phyloP scores from a whole-genome alignment of 2,888 invertebrate species.

The Plebejus melissa region DNA sequence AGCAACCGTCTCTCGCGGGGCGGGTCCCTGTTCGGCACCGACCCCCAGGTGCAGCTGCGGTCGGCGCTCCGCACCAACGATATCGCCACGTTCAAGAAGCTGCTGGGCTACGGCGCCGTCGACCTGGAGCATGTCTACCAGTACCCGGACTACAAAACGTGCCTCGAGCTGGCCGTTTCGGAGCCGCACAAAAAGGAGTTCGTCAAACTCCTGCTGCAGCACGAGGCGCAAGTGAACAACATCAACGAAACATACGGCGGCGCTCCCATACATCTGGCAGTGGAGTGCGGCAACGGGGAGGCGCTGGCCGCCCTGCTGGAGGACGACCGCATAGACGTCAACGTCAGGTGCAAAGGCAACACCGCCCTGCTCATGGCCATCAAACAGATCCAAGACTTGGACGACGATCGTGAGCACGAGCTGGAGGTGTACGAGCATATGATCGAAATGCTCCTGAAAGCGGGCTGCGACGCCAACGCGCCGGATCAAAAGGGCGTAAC shows the following conservation, averaged over 20 bases:
- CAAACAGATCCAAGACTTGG: conserved; percentile 70
- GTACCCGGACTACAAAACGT: conserved; percentile 79
- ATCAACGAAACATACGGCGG: conserved; percentile 76
- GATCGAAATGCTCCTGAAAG: conserved; percentile 74
- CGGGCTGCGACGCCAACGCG: conserved; percentile 76
- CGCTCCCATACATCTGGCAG: conserved; percentile 83
- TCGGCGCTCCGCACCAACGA: conserved; percentile 76
- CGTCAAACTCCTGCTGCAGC: conserved; percentile 76
- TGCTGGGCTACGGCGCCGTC: conserved; percentile 66
- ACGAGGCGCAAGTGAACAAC: conserved; percentile 81
- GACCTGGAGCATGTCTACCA: conserved; percentile 77
- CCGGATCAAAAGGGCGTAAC: conserved; percentile 76
- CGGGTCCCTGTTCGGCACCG: conserved; percentile 65
- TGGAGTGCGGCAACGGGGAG: conserved; percentile 72
- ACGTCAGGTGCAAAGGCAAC: conserved; percentile 72
- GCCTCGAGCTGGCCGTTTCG: conserved; percentile 78
- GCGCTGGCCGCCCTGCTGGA: conserved; percentile 69
- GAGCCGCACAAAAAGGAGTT: conserved; percentile 74
- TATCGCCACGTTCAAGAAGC: conserved; percentile 68
- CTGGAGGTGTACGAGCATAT: conserved; percentile 69
- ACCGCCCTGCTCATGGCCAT: conserved; percentile 75
- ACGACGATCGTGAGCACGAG: conserved; percentile 65
- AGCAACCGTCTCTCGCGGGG: conserved; percentile 60
- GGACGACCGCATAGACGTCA: conserved; percentile 68
- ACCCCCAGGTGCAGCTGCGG: conserved; percentile 71